Percentiles rank a stretch among this genome's conserved stretches.
Evolutionary conservation across 2,888 invertebrate genomes (phyloP).

Genomic region (Pterobdella sp.): DNA sequence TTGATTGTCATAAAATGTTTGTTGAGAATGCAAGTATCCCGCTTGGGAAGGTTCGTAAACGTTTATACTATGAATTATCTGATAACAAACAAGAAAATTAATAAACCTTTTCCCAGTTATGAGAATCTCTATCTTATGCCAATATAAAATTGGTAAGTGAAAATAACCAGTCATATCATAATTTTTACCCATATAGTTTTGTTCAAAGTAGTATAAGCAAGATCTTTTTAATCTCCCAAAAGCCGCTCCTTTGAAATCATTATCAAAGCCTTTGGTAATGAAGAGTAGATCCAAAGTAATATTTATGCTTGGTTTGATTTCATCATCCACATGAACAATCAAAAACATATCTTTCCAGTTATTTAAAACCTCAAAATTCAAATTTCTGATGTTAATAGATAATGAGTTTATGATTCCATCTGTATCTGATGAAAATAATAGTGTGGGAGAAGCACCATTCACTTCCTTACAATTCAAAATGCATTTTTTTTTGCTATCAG

Average conservation of each 20-base stretch:
- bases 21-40: constrained; percentile 35
- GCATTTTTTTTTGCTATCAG: constrained; percentile 24
- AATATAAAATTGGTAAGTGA: constrained; percentile 38
- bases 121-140: constrained; percentile 32
- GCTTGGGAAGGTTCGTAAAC: constrained; percentile 32
- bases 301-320: constrained; percentile 33
- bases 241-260: constrained; percentile 36
- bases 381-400: constrained; percentile 34
- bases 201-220: constrained; percentile 30
- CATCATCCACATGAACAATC: constrained; percentile 32
- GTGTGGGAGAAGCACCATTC: not conserved
- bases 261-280: constrained; percentile 34
- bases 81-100: constrained; percentile 32
- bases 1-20: constrained; percentile 33
- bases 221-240: constrained; percentile 30
- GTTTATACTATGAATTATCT: constrained; percentile 33
- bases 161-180: constrained; percentile 35
- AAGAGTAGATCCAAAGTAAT: constrained; percentile 37
- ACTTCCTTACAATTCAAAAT: constrained; percentile 28
- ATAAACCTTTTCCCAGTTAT: constrained; percentile 3
- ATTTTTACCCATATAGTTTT: constrained; percentile 11
- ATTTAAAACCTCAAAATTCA: not conserved
- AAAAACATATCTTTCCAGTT: constrained; percentile 38
- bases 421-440: constrained; percentile 7
- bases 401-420: constrained; percentile 34